Percentiles rank a stretch among this genome's conserved stretches.
phyloP scores from a whole-genome alignment of 53 echinoderm and acorn worm genomes.

The Holothuria scabra region DNA sequence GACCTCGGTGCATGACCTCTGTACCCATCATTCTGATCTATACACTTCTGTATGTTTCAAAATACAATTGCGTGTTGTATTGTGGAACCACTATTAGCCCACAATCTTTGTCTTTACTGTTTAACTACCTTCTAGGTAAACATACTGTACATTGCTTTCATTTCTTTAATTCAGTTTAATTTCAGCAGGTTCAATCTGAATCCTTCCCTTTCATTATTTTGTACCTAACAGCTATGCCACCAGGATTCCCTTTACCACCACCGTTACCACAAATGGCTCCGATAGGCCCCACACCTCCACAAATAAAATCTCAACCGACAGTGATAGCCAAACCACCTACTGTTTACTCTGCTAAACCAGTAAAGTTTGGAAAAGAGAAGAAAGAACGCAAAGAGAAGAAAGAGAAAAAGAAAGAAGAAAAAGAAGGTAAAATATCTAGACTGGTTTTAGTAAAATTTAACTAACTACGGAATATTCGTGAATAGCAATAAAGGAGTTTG shows the following conservation, averaged over 20 bases:
- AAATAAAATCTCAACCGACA: conserved; percentile 3
- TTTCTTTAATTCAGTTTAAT: no score
- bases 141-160: neutral
- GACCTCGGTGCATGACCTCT: no score
- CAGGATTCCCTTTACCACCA: neutral
- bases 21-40: no score
- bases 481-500: no score
- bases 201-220: neutral
- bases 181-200: no score
- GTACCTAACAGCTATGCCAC: conserved; percentile 6
- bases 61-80: no score
- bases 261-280: neutral
- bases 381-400: conserved; percentile 50
- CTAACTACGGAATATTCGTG: no score
- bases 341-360: conserved; percentile 84
- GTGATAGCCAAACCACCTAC: conserved; percentile 64
- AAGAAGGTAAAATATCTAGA: neutral
- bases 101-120: no score
- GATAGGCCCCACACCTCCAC: neutral
- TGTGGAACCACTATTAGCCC: no score
- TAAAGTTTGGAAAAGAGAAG: conserved; percentile 74
- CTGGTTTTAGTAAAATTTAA: no score
- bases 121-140: no score
- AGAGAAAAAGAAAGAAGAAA: conserved; percentile 14
- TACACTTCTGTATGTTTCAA: no score